Conservation (phyloP, 2,888 invertebrate species). For the Drosophila subsilvestris region DNA sequence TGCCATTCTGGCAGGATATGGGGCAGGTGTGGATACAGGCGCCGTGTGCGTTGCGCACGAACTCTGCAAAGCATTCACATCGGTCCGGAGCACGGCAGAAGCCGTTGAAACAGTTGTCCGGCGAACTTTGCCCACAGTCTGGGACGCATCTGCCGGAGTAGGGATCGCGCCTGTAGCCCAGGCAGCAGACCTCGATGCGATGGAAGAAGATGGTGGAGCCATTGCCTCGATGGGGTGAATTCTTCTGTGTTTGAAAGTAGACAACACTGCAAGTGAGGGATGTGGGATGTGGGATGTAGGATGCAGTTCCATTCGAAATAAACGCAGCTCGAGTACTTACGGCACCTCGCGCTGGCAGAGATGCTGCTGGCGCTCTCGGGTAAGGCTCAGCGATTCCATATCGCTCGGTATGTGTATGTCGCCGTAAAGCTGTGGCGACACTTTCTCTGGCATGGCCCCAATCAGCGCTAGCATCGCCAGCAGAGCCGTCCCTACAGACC, state of each 20-base stretch:
- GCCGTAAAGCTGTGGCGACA: slow-evolving; percentile 49
- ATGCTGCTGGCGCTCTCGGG: slow-evolving; percentile 52
- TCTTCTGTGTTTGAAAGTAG: slow-evolving; percentile 77
- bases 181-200: slow-evolving; percentile 88
- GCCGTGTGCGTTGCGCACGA: slow-evolving; percentile 76
- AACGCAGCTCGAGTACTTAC: slow-evolving; percentile 65
- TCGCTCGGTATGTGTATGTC: slow-evolving; percentile 52
- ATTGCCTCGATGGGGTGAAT: slow-evolving; percentile 82
- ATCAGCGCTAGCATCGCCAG: neutral
- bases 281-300: neutral
- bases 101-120: slow-evolving; percentile 85
- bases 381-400: slow-evolving; percentile 60
- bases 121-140: slow-evolving; percentile 80
- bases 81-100: slow-evolving; percentile 83
- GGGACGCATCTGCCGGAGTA: slow-evolving; percentile 84
- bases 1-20: slow-evolving; percentile 88
- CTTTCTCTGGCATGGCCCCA: slow-evolving; percentile 1
- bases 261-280: slow-evolving; percentile 60
- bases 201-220: slow-evolving; percentile 84
- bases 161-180: slow-evolving; percentile 87
- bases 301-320: neutral
- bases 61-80: slow-evolving; percentile 82
- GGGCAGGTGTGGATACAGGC: slow-evolving; percentile 88
- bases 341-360: slow-evolving; percentile 77
- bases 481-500: slow-evolving; percentile 20